Evolutionary conservation across 1,140 invertebrate species (phyloP).

Genomic region (Brachionus sp.): DNA sequence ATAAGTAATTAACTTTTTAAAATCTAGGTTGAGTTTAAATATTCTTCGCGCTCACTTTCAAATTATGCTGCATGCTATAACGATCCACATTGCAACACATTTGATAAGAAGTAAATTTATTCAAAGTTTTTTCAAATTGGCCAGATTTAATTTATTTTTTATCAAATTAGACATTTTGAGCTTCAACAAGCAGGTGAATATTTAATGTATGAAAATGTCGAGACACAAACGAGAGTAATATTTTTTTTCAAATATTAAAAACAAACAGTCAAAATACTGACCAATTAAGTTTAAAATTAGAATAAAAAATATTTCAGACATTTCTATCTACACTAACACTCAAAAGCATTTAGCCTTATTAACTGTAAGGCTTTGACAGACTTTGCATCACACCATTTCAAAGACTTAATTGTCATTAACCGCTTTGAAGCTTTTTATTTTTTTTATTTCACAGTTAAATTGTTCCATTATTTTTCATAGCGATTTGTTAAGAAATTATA

Average conservation of each 20-base stretch:
- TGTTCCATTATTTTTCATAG: too few species aligned
- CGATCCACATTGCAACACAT: conserved; percentile 23
- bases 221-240: conserved; percentile 9
- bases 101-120: neutral
- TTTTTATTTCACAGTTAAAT: too few species aligned
- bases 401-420: too few species aligned
- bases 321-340: too few species aligned
- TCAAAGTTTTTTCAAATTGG: neutral
- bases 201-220: conserved; percentile 32
- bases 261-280: neutral
- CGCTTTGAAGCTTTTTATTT: too few species aligned
- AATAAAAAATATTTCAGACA: too few species aligned
- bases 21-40: neutral
- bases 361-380: too few species aligned
- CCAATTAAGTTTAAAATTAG: neutral
- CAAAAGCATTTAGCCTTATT: too few species aligned
- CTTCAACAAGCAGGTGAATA: neutral
- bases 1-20: too few species aligned
- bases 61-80: neutral
- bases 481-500: too few species aligned
- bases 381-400: too few species aligned
- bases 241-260: neutral
- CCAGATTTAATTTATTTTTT: neutral
- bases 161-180: neutral
- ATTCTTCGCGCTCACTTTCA: neutral